phyloP scores from a whole-genome alignment of 2,888 invertebrate species.

The Chelonus formosanus region DNA sequence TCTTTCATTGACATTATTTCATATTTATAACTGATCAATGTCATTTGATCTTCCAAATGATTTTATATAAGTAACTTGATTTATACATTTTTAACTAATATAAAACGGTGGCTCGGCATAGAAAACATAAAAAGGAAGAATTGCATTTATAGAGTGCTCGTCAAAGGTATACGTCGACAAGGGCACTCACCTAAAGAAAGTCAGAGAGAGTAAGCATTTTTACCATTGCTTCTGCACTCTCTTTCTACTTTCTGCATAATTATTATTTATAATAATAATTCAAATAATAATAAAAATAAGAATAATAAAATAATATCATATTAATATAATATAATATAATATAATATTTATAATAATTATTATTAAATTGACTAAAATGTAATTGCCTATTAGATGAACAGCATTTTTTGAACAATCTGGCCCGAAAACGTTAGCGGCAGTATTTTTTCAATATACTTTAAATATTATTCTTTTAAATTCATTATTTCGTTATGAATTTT shows the following conservation, averaged over 20 bases:
- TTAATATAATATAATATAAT: no score
- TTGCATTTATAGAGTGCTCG: slow-evolving; percentile 52
- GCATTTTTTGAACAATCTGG: no score
- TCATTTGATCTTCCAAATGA: no score
- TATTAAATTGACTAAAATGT: slow-evolving; percentile 53
- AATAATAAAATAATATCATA: slow-evolving; percentile 31
- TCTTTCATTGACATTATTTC: no score
- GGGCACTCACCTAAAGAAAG: slow-evolving; percentile 45
- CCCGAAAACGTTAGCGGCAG: no score
- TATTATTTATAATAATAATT: slow-evolving; percentile 20
- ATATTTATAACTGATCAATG: no score
- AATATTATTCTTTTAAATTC: no score
- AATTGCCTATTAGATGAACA: slow-evolving; percentile 50
- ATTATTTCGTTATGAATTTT: no score
- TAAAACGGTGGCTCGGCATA: not conserved
- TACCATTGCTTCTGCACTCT: slow-evolving; percentile 14
- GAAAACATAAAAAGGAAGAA: slow-evolving; percentile 10
- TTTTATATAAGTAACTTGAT: no score
- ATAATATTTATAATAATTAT: no score
- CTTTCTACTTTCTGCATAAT: slow-evolving; percentile 16
- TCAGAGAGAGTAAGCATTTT: slow-evolving; percentile 21
- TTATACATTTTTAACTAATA: no score
- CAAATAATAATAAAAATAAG: slow-evolving; percentile 32
- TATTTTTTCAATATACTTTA: no score
- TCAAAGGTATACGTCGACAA: slow-evolving; percentile 55